Conservation (phyloP, 2,113 vertebrate species). For the Tretioscincus oriximinensis region DNA sequence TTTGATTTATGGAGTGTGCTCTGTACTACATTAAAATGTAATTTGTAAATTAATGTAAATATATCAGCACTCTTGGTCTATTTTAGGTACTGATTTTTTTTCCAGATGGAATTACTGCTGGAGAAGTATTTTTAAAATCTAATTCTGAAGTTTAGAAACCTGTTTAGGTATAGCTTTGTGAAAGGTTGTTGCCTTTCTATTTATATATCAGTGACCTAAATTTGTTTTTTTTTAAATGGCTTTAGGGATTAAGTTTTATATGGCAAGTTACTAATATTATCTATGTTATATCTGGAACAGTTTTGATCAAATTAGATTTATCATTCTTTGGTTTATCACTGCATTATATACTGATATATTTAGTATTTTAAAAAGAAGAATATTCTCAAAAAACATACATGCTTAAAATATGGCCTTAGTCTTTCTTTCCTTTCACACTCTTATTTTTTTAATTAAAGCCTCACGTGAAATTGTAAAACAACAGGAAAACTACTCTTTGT, state of each 20-base stretch:
- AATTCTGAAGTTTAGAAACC: conserved; percentile 30
- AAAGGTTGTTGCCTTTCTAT: conserved; percentile 34
- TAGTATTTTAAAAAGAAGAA: neutral
- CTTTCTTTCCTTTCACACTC: neutral
- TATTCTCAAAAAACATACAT: neutral
- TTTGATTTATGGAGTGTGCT: conserved; percentile 53
- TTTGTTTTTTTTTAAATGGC: neutral
- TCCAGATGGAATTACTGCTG: conserved; percentile 25
- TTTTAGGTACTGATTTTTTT: conserved; percentile 36
- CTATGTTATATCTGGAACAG: neutral
- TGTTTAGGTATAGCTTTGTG: conserved; percentile 16
- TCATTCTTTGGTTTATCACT: neutral
- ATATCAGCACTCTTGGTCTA: conserved; percentile 26
- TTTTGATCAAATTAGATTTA: conserved; percentile 22
- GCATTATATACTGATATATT: neutral
- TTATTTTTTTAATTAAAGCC: neutral
- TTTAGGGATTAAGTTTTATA: conserved; percentile 16
- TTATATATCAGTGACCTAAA: conserved; percentile 20
- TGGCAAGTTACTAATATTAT: conserved; percentile 3
- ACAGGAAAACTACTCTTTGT: no score
- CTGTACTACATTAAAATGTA: conserved; percentile 22
- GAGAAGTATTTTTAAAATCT: conserved; percentile 40
- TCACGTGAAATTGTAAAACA: neutral
- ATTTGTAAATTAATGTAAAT: conserved; percentile 48
- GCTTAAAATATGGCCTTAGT: neutral